These are phyloP conservation scores for Drosophila sp. DNA, from an alignment of 1,140 invertebrate species.

Conservation along the genomic window DNA sequence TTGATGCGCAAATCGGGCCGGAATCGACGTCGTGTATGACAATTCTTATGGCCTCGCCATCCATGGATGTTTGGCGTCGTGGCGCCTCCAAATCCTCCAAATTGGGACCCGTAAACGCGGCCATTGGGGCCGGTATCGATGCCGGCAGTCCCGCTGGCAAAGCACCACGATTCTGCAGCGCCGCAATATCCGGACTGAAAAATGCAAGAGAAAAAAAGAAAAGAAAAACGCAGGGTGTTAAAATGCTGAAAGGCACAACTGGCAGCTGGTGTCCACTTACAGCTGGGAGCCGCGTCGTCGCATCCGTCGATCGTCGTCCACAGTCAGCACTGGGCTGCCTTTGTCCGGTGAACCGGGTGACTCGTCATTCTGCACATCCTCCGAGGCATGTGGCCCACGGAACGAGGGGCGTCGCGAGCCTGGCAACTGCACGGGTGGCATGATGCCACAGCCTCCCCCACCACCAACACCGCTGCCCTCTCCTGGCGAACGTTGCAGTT, in stretches of 20 bases:
- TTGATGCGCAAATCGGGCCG: constrained; percentile 88
- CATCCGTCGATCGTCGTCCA: constrained; percentile 90
- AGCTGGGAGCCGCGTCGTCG: constrained; percentile 91
- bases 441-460: constrained; percentile 64
- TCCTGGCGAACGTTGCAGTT: constrained; percentile 70
- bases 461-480: constrained; percentile 65
- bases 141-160: constrained; percentile 85
- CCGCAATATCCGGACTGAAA: constrained; percentile 90
- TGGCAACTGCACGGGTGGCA: constrained; percentile 76
- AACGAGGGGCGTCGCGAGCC: constrained; percentile 89
- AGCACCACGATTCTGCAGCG: constrained; percentile 87
- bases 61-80: constrained; percentile 92
- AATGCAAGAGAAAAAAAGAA: constrained; percentile 38
- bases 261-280: constrained; percentile 86
- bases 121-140: constrained; percentile 85
- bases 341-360: constrained; percentile 85
- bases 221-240: constrained; percentile 1
- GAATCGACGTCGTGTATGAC: constrained; percentile 96
- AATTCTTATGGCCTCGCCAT: constrained; percentile 95
- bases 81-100: constrained; percentile 87
- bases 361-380: constrained; percentile 86
- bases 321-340: constrained; percentile 85
- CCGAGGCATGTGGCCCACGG: constrained; percentile 86
- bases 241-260: background rate
- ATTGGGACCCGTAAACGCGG: constrained; percentile 85